Base-by-base conservation (phyloP, 2,888 invertebrate species). In the Arrhopalites spinosus region DNA sequence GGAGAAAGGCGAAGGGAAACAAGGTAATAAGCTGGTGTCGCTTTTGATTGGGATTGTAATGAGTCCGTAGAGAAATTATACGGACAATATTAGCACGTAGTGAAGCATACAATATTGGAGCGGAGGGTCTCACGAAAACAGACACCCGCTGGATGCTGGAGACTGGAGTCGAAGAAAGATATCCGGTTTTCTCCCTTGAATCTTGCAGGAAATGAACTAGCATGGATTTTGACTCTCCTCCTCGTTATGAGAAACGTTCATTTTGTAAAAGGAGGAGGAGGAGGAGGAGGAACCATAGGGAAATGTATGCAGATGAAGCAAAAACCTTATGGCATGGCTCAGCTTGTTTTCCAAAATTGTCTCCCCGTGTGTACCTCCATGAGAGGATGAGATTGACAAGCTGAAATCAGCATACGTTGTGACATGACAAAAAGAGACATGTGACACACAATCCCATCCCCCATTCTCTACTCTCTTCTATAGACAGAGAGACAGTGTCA, bases 341-440 rank as follows among this genome's bases (percentile, higher is more conserved):
- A 27, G 50, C 30, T 50, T 1, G 56, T n/a, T 59, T 56, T 27
- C 30, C 17, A 56, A 29, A 53, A 53, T 56, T 50, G 20, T 8
- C 11, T 11, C 47, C 8, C 47, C 47, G 47, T 45, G 47, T 45
- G 47, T 45, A 45, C 47, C 15, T 11, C n/a, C n/a, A n/a, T n/a
- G n/a, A n/a, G n/a, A 20, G 43, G n/a, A 29, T 1, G 27, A 36
- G 64, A 29, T 20, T 70, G 70, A 70, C 53, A 70, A 70, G 70
- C 47, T 70, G 29, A 43, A 50, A 70, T 70, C 70, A 69, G 47
- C 70, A 70, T 70, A 27, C 53, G 70, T 70, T 27, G 56, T 30
- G 3, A 36, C 23, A 45, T 59, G 59, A 59, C 59, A 59, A 25
- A 25, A 20, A 59, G 59, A 23, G 59, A 59, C 59, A 59, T 59